A percentile compares a stretch with the other conserved stretches of the same genome.
phyloP scores from a whole-genome alignment of 2,113 vertebrate genomes.

The Poeciliopsis retropinna region DNA sequence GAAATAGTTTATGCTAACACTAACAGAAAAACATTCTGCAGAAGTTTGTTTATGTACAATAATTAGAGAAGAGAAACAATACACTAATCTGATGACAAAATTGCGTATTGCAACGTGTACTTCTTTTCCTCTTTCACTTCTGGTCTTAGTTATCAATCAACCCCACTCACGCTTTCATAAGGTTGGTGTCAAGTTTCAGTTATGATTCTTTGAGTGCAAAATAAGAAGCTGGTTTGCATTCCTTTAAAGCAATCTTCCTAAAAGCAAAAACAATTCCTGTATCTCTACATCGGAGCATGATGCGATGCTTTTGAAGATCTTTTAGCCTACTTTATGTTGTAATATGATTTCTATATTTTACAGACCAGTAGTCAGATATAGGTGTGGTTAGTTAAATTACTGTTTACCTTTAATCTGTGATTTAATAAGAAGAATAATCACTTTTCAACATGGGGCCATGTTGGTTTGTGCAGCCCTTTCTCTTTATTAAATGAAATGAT shows the following conservation, averaged over 20 bases:
- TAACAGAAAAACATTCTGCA: background rate
- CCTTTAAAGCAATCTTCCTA: background rate
- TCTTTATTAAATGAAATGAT: too few species aligned
- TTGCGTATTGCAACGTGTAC: background rate
- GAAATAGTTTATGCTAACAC: background rate
- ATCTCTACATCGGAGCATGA: too few species aligned
- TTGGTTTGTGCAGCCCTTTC: too few species aligned
- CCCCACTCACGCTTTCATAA: background rate
- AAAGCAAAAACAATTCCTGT: background rate
- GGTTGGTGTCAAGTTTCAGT: background rate
- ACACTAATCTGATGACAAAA: background rate
- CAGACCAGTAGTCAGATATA: too few species aligned
- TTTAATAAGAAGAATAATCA: too few species aligned
- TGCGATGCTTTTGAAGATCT: too few species aligned
- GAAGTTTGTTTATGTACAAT: background rate
- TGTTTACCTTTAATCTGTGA: background rate
- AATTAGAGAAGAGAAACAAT: background rate
- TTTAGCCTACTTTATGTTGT: too few species aligned
- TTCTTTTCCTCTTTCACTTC: slow-evolving; percentile 5
- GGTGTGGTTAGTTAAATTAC: background rate
- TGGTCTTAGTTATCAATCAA: background rate
- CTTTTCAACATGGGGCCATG: too few species aligned
- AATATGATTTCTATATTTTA: too few species aligned
- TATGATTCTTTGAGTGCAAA: background rate
- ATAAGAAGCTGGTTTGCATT: background rate